Evolutionary conservation across 2,113 vertebrate species (phyloP), one percentile per base, ranked within the genome.

Genomic region (Taxidea taxus): DNA sequence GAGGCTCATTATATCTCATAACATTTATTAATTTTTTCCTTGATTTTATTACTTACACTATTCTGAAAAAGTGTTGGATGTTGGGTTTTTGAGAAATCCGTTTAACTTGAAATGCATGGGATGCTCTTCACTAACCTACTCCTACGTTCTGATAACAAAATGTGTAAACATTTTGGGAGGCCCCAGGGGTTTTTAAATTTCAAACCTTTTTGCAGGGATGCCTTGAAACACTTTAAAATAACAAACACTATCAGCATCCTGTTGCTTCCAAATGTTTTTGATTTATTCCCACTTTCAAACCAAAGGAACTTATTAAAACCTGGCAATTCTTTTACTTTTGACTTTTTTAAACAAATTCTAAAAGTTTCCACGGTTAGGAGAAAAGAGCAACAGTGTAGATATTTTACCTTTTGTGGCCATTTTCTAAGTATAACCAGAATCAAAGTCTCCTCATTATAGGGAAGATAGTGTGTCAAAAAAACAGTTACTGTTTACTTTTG

Each of bases 191-290:
- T 84, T 91, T 95, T 20, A 83, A 27, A 51, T 97, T 96, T 93
- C 37, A 86, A 77, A 49, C 54, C 7, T 56, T 93, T 87, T 37
- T 81, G 0, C 5, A 75, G 62, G 60, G 15, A 20, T 68, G 37
- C 27, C 51, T 70, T 60, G 27, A 92, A 96, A 44, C 29, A 89
- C 86, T 92, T 95, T 60, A 47, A 93, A 92, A 90, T 85, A 77
- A 66, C n/a, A 96, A 96, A 90, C 39, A 85, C 20, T 56, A 16
- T 94, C 31, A 62, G 15, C 4, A 78, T 74, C 2, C 25, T 90
- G 80, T 95, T 68, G n/a, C 7, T 60, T 97, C 31, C 64, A 85
- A 97, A 51, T 93, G 27, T 83, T 64, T 96, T 90, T 97, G 0
- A 80, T 80, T 94, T 94, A 85, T 66, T 90, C 42, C 84, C 44